Evolutionary conservation across 2,797 vertebrate genomes (phyloP).

Genomic region (Carduelis carduelis): DNA sequence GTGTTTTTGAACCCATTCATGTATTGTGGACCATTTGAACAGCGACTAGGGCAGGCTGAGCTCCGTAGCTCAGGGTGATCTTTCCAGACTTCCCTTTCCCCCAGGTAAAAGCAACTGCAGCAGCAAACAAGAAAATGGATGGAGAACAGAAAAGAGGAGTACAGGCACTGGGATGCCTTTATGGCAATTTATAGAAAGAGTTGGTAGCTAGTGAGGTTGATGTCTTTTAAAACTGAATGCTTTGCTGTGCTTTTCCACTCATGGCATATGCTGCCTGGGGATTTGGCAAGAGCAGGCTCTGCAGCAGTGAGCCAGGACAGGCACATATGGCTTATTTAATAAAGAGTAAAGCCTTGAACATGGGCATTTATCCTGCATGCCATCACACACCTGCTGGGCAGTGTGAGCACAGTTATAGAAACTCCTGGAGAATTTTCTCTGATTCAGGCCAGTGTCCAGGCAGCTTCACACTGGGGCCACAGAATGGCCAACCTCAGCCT

Average conservation of each 20-base stretch:
- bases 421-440: background rate
- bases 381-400: background rate
- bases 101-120: background rate
- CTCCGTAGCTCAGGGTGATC: background rate
- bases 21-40: background rate
- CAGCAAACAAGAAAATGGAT: background rate
- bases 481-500: background rate
- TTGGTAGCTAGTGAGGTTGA: background rate
- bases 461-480: background rate
- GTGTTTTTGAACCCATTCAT: background rate
- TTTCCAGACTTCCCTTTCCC: background rate
- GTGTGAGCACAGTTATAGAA: background rate
- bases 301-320: background rate
- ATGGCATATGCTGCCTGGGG: background rate
- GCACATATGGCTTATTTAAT: background rate
- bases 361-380: background rate
- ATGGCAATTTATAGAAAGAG: background rate
- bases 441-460: background rate
- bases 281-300: background rate
- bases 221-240: background rate
- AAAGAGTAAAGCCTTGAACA: background rate
- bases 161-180: accelerated
- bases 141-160: background rate
- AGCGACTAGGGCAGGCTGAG: background rate
- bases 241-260: background rate